Evolutionary conservation across 2,113 vertebrate species (phyloP), one percentile per base, ranked within the genome.

Genomic region (Indicator indicator): DNA sequence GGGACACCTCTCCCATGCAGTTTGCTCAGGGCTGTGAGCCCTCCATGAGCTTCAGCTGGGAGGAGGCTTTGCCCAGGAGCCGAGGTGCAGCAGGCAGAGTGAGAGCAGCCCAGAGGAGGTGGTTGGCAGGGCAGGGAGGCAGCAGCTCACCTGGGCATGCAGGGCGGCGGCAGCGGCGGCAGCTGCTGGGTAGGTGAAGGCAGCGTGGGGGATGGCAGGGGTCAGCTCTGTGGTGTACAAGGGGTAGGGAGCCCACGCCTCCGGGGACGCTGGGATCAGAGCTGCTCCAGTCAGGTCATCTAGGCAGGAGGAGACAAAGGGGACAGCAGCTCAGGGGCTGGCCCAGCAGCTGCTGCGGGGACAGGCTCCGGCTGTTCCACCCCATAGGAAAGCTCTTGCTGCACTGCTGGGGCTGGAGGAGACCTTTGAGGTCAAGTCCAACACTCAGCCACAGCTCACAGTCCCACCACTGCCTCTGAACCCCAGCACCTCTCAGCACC

Each of bases 281-380:
- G 99, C 98, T 9, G 99, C 98, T 97, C 99, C 99, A 16, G 99
- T 98, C 97, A 99, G 98, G 97, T 99, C 99, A 98, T 99, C 99
- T 99, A 94, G 27, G 94, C 19, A 46, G 40, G 2, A 46, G 55
- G 60, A 95, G 23, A 95, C 50, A 93, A 94, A 71, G 52, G 71
- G 3, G 5, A 76, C 75, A 27, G 91, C 14, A 23, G 19, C 71
- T 95, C 78, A 69, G 65, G 1, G 5, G 38, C 60, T 16, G 21
- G 30, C 38, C 52, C n/a, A 11, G 32, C 19, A 46, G 68, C 62
- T 26, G 33, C 26, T 27, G 23, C 28, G 33, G 44, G 54, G 24
- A 59, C 16, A 12, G 52, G 14, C 64, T 58, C 40, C 0, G 2
- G 18, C 7, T 32, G 46, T 9, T n/a, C 59, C 52, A 14, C 3